Evolutionary conservation across 2,888 invertebrate species (phyloP), one percentile per base, ranked within the genome.

Genomic region (Leucoptera coffeella): DNA sequence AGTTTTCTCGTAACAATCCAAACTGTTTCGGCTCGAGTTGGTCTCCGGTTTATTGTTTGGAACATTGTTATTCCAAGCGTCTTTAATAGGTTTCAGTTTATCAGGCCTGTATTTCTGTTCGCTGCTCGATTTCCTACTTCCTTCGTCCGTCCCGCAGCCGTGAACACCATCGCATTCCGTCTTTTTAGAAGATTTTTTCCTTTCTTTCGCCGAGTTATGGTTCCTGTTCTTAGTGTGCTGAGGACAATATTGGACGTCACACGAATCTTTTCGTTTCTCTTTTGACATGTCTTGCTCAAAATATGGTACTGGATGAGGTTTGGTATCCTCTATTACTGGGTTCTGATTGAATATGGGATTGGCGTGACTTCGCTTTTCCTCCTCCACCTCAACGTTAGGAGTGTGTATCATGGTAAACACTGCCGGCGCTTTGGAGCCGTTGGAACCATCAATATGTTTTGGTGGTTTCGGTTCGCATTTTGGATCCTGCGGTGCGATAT

Each of bases 381-480:
- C 60, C 6, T 57, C 51, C 3, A 38, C 29, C 14, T 59, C 57
- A 32, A 72, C 71, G 42, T 80, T 77, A 1, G 81, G 81, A 1
- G 78, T 79, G 35, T 80, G 77, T 0, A 85, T 81, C 56, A 80
- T 73, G 4, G 79, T 77, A 39, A 89, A 89, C 2, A 89, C 83
- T 0, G 88, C 85, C 2, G 85, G 88, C 27, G 75, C 85, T 28
- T 74, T 73, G 1, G 82, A 82, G 3, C 82, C 83, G 38, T 86
- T 84, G 0, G 85, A 83, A 4, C 88, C 88, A 39, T 88, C 88
- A 28, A 88, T 83, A 41, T 86, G 87, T 10, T 74, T 73, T 0
- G 85, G 61, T 26, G 74, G 75, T 35, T 71, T 74, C 0, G 86
- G 85, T 47, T 88, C 87, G 37, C 78, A 77, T 14, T 61, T 65